Conservation (phyloP, 2,797 vertebrate species). For the Acanthis flammea region DNA sequence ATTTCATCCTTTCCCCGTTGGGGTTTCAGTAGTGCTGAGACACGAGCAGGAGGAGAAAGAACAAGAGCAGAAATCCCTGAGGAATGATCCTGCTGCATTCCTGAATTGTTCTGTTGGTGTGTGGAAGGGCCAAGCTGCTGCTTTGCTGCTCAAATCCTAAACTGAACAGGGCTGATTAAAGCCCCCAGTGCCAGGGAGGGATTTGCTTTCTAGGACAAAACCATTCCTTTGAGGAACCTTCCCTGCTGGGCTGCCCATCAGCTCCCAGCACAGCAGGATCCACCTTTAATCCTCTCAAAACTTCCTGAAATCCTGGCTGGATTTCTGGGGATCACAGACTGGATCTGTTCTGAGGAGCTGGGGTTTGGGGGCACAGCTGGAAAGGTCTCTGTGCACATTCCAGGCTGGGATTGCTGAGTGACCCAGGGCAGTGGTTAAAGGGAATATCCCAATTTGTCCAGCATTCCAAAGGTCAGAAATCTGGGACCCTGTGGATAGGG, state of each 20-base stretch:
- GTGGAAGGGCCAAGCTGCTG: background rate
- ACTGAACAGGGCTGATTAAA: background rate
- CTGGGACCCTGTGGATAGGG: fast-evolving
- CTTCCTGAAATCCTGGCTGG: background rate
- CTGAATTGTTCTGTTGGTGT: background rate
- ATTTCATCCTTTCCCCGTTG: background rate
- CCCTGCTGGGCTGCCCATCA: background rate
- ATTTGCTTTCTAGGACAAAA: conserved; percentile 6
- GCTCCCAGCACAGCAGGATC: background rate
- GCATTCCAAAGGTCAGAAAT: background rate
- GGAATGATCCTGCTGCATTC: background rate
- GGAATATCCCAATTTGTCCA: background rate
- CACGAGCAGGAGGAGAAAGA: background rate
- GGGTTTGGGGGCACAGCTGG: no score
- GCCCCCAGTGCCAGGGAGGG: background rate
- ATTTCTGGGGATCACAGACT: fast-evolving
- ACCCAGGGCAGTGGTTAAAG: background rate
- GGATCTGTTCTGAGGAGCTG: background rate
- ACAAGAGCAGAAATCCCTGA: background rate
- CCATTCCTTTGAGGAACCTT: background rate
- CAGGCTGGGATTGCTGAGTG: no score
- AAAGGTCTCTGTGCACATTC: no score
- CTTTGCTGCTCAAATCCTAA: background rate
- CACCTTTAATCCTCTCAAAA: background rate
- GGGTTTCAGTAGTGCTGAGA: background rate